phyloP scores from a whole-genome alignment of 2,797 vertebrate species.

The Gallinago nigripennis region DNA sequence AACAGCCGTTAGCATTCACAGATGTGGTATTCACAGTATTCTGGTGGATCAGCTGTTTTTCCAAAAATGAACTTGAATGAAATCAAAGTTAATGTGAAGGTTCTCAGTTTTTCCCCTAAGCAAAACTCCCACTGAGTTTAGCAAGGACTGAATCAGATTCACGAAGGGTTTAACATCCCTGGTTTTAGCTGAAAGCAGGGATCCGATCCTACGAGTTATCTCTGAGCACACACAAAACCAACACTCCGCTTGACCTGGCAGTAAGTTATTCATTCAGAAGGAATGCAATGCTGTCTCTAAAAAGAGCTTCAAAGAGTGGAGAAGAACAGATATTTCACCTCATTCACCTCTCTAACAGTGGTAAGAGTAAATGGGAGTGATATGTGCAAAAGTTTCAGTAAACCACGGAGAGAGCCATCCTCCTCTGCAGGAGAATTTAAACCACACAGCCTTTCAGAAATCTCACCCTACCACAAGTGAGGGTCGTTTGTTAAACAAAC shows the following conservation, averaged over 20 bases:
- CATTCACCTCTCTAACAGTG: neutral
- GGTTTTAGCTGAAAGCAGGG: neutral
- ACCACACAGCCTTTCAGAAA: neutral
- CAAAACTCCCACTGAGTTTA: conserved; percentile 9
- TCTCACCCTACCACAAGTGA: neutral
- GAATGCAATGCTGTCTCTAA: neutral
- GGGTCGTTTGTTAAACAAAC: neutral
- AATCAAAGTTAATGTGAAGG: conserved; percentile 20
- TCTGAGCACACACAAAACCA: neutral
- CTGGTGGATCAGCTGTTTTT: conserved; percentile 5
- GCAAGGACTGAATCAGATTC: neutral
- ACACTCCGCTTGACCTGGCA: neutral
- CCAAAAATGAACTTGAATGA: neutral
- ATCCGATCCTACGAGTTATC: neutral
- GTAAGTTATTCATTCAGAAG: neutral
- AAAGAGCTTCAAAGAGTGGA: neutral
- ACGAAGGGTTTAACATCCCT: neutral
- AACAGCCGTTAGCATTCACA: neutral
- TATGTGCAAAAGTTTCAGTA: neutral
- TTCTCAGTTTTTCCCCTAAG: neutral
- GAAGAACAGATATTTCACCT: neutral
- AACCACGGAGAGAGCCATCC: neutral
- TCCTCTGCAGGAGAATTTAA: neutral
- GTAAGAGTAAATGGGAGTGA: neutral
- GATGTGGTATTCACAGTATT: neutral